A percentile compares a stretch with the other conserved stretches of the same genome.
Conservation (phyloP, 2,797 vertebrate species). For the Silurus lanzhouensis region DNA sequence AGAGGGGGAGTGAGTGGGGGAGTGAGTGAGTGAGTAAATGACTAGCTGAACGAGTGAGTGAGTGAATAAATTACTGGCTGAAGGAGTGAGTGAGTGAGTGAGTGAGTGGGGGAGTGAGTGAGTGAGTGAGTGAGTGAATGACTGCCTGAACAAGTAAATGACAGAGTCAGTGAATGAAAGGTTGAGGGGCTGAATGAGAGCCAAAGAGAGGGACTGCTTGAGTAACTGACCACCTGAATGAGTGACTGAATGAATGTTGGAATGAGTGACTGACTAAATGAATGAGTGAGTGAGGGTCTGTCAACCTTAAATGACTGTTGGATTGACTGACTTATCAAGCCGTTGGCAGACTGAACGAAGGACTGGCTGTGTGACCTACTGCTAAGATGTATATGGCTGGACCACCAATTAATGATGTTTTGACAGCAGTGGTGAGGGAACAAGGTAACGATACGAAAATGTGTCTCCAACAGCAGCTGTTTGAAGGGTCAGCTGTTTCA, state of each 20-base stretch:
- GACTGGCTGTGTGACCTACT: neutral
- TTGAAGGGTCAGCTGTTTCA: conserved; percentile 17
- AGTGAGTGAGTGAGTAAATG: neutral
- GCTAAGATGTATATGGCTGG: neutral
- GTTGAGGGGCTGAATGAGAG: too few relatives aligned
- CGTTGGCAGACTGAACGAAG: too few relatives aligned
- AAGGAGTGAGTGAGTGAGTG: too few relatives aligned
- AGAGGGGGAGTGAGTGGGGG: too few relatives aligned
- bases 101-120: too few relatives aligned
- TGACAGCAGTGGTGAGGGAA: neutral
- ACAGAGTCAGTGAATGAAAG: too few relatives aligned
- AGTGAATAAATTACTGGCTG: too few relatives aligned
- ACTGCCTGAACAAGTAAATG: too few relatives aligned
- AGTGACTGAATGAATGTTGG: neutral
- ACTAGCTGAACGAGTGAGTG: too few relatives aligned
- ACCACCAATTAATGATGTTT: neutral
- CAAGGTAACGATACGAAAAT: neutral
- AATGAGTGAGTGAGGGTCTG: neutral
- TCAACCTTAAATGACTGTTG: too few relatives aligned
- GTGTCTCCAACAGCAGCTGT: neutral
- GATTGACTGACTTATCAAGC: neutral
- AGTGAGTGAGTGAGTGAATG: too few relatives aligned
- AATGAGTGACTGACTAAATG: neutral
- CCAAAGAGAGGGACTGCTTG: too few relatives aligned
- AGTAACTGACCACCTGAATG: neutral